phyloP scores from a whole-genome alignment of 2,113 vertebrate genomes.

The Sphyrna mokarran region DNA sequence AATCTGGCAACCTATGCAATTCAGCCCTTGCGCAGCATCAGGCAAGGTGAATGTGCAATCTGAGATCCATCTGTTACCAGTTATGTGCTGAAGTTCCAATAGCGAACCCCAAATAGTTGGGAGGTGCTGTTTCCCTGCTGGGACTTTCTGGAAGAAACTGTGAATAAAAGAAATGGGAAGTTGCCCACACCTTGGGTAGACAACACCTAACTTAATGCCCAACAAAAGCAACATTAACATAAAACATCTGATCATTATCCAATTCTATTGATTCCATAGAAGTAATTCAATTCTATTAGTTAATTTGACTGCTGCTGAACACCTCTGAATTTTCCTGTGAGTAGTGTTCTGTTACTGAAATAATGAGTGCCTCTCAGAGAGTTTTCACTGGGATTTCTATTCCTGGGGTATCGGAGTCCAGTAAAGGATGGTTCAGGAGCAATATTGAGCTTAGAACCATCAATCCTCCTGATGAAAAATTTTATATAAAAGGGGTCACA shows the following conservation, averaged over 20 bases:
- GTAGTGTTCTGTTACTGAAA: too few relatives aligned
- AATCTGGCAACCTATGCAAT: too few relatives aligned
- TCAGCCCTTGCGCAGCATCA: too few relatives aligned
- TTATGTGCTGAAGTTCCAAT: not conserved
- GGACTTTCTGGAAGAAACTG: not conserved
- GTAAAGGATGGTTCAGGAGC: not conserved
- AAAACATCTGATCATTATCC: not conserved
- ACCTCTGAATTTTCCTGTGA: not conserved
- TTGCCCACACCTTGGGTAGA: not conserved
- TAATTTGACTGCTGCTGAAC: not conserved
- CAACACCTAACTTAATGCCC: too few relatives aligned
- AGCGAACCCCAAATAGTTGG: not conserved
- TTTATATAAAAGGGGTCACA: too few relatives aligned
- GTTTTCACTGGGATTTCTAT: not conserved
- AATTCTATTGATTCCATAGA: not conserved
- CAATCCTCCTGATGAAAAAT: too few relatives aligned
- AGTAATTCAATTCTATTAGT: too few relatives aligned
- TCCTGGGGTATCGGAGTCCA: not conserved
- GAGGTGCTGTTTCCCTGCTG: not conserved
- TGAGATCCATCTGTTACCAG: not conserved
- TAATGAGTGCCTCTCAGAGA: not conserved
- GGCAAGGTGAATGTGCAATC: not conserved
- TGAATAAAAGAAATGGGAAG: not conserved
- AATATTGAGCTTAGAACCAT: not conserved
- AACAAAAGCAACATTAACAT: not conserved